Percentiles rank a stretch among this genome's conserved stretches.
These are phyloP conservation scores for Otolemur crassicaudatus DNA, from an alignment of 2,797 vertebrate species.

Conservation along the genomic window DNA sequence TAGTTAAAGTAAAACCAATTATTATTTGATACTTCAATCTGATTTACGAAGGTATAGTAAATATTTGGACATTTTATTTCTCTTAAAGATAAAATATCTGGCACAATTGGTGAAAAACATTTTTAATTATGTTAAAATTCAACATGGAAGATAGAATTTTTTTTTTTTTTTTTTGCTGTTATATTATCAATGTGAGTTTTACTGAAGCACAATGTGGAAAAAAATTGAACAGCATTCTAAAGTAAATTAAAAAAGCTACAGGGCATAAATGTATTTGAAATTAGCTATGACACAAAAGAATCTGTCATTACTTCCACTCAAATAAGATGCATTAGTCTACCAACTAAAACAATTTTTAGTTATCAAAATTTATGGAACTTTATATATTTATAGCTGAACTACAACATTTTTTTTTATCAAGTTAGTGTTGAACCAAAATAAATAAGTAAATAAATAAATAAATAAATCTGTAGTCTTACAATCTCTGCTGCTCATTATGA, in stretches of 20 bases:
- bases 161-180: conserved; percentile 18
- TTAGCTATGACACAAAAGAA: neutral
- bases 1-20: neutral
- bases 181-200: neutral
- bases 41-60: neutral
- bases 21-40: neutral
- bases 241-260: neutral
- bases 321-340: neutral
- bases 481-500: neutral
- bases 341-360: neutral
- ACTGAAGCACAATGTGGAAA: neutral
- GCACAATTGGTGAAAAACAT: neutral
- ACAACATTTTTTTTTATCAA: neutral
- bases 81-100: neutral
- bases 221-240: neutral
- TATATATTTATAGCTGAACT: neutral
- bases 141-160: neutral
- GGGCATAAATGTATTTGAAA: neutral
- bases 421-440: neutral
- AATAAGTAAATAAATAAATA: neutral
- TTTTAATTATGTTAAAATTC: conserved; percentile 11
- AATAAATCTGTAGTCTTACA: neutral
- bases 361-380: neutral
- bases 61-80: neutral
- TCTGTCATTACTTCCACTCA: neutral